A percentile compares a stretch with the other conserved stretches of the same genome.
Conservation (phyloP, 2,888 invertebrate species). For the Tineola bisselliella region DNA sequence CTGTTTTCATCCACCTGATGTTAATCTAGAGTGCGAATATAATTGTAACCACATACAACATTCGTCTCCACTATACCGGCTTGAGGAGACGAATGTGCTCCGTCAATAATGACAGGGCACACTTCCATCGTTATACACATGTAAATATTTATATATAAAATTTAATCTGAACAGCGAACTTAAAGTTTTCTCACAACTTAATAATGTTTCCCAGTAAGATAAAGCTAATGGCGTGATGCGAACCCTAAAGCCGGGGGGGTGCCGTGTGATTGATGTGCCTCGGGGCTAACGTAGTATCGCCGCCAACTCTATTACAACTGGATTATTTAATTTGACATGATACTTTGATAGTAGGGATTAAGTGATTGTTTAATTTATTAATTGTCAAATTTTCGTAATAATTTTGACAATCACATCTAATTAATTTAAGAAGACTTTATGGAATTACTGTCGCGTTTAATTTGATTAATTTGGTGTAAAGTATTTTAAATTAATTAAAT, state of each 20-base stretch:
- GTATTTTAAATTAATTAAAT: too few species aligned
- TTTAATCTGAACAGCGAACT: neutral
- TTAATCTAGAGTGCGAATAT: too few species aligned
- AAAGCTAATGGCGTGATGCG: slow-evolving; percentile 2
- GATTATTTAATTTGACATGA: slow-evolving; percentile 64
- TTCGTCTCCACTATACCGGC: too few species aligned
- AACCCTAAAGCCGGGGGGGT: neutral
- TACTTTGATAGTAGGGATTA: slow-evolving; percentile 34
- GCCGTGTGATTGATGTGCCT: slow-evolving; percentile 46
- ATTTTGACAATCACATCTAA: too few species aligned
- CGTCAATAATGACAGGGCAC: too few species aligned
- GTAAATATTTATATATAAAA: neutral
- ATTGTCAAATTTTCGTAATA: slow-evolving; percentile 1
- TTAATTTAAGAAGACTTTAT: too few species aligned
- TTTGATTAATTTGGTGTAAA: too few species aligned
- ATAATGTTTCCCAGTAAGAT: neutral
- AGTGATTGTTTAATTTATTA: slow-evolving; percentile 19
- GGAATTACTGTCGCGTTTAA: too few species aligned
- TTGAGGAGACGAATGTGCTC: too few species aligned
- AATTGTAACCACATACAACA: too few species aligned
- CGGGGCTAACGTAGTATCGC: slow-evolving; percentile 44
- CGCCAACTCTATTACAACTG: slow-evolving; percentile 51
- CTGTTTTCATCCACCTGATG: too few species aligned
- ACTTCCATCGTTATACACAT: too few species aligned
- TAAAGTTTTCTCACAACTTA: neutral